A percentile compares a stretch with the other conserved stretches of the same genome.
These are phyloP conservation scores for Pseudochirops corinnae DNA, from an alignment of 2,797 vertebrate genomes.

Conservation along the genomic window DNA sequence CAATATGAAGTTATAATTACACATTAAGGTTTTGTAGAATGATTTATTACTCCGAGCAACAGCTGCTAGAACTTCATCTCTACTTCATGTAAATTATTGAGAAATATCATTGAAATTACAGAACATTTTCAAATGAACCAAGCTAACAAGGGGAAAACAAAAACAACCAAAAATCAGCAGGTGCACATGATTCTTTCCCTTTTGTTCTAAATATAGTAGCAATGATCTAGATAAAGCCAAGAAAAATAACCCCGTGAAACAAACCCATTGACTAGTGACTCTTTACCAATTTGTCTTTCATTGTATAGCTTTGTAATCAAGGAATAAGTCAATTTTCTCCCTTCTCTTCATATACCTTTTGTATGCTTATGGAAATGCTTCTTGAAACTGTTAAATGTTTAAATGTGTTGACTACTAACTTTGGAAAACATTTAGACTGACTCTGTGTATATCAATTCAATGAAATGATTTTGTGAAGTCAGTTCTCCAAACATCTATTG, in stretches of 20 bases:
- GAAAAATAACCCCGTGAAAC: constrained; percentile 16
- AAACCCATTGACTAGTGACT: constrained; percentile 18
- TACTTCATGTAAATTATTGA: constrained; percentile 72
- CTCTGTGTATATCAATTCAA: not conserved
- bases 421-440: not conserved
- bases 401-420: not conserved
- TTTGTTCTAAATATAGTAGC: constrained; percentile 55
- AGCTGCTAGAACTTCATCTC: constrained; percentile 74
- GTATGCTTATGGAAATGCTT: constrained; percentile 3
- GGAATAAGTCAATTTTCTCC: not conserved
- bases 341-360: not conserved
- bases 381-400: not conserved
- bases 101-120: constrained; percentile 77
- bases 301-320: not conserved
- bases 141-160: constrained; percentile 59
- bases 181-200: constrained; percentile 52
- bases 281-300: constrained; percentile 34
- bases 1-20: constrained; percentile 83
- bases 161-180: constrained; percentile 34
- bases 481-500: not conserved
- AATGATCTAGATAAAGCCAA: constrained; percentile 37
- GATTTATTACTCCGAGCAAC: constrained; percentile 73
- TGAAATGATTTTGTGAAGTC: not conserved
- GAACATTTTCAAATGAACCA: constrained; percentile 76
- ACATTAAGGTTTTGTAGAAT: constrained; percentile 76